Base-by-base conservation (phyloP, 2,797 vertebrate species). In the Poliocrania exsul region DNA sequence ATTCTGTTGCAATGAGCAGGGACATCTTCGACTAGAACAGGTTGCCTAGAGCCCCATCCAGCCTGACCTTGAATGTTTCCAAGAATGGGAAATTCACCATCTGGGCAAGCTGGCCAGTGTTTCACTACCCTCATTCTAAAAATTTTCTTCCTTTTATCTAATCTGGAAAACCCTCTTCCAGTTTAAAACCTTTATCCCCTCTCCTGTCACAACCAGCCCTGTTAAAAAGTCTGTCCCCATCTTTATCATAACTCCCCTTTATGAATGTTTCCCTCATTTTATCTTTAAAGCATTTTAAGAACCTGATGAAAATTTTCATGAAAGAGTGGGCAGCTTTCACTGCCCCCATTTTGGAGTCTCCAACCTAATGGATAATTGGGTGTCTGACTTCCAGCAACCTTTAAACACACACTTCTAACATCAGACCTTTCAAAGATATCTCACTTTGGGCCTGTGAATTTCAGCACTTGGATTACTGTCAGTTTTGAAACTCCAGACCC, bases 281-380 rank as follows among this genome's bases (percentile, higher is more conserved):
- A 38, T 28, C n/a, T 61, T 74, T 44, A 74, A 60, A 15, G 9
- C 78, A 31, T 28, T 81, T 69, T 42, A 75, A 20, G n/a, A 5
- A 81, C 6, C 16, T 42, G 10, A 44, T 23, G 3, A 78, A 81
- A 53, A 14, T 40, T 69, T 69, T 56, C 24, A 42, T 12, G n/a
- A 61, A 46, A 35, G 9, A 77, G 23, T 3, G 11, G 6, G 6
- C 11, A 47, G 21, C 40, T 25, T 67, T 69, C 58, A 53, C 16
- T 33, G n/a, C 5, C 12, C 9, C 16, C 25, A 11, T 31, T 61
- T n/a, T 47, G 10, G 12, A 46, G 13, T 38, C 35, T 61, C 28
- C 28, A 67, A 2, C 12, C n/a, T 60, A 58, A 46, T 2, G 16
- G 58, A 24, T 46, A 49, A 29, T 49, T 2, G 0, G 0, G 1